Conservation (phyloP, 2,797 vertebrate genomes). For the Smutsia gigantea region DNA sequence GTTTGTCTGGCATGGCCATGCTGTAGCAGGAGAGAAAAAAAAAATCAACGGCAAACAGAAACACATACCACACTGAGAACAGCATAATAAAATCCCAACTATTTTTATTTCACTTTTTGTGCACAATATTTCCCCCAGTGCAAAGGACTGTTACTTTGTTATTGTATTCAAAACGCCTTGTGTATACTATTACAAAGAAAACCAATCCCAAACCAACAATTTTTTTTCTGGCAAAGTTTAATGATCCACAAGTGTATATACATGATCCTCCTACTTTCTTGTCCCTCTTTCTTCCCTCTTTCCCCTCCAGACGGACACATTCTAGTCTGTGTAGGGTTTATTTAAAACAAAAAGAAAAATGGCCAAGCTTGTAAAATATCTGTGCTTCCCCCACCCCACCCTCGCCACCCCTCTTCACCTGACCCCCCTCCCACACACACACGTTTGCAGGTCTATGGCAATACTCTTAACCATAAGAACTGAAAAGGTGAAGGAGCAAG, state of each 20-base stretch:
- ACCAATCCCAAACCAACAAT: conserved; percentile 71
- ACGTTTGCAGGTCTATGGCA: conserved; percentile 88
- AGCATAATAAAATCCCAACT: conserved; percentile 63
- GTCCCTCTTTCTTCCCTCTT: background rate
- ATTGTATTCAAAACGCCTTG: conserved; percentile 85
- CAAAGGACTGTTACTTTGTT: conserved; percentile 93
- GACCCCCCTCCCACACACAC: conserved; percentile 75
- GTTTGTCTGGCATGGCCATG: conserved; percentile 71
- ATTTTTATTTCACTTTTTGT: conserved; percentile 78
- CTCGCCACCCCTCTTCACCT: conserved; percentile 64
- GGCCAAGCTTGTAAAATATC: conserved; percentile 89
- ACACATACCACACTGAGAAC: conserved; percentile 54
- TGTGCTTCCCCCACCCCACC: conserved; percentile 75
- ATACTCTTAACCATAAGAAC: conserved; percentile 82
- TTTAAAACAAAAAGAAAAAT: conserved; percentile 81
- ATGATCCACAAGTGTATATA: conserved; percentile 85
- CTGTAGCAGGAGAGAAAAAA: conserved; percentile 61
- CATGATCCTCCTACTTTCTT: conserved; percentile 68
- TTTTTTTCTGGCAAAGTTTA: conserved; percentile 70
- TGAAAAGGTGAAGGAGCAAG: conserved; percentile 81
- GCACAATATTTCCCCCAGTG: conserved; percentile 86
- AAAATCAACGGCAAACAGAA: conserved; percentile 65
- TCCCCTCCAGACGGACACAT: conserved; percentile 39
- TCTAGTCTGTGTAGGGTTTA: conserved; percentile 86
- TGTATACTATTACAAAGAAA: conserved; percentile 83